Percentiles rank a stretch among this genome's conserved stretches.
These are phyloP conservation scores for Argyrosomus japonicus DNA, from an alignment of 2,113 vertebrate species.

Conservation along the genomic window DNA sequence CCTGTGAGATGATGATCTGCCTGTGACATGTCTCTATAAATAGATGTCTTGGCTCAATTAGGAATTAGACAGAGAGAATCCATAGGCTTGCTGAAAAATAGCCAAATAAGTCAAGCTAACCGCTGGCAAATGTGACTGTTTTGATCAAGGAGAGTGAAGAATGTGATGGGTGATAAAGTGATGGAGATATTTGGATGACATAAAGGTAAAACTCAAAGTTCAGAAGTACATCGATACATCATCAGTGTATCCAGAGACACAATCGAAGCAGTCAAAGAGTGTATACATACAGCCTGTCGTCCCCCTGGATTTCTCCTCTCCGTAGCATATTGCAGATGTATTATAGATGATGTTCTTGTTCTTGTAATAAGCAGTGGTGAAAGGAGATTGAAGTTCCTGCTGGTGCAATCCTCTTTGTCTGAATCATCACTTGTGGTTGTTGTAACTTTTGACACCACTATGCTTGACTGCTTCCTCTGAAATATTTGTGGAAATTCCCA, in stretches of 20 bases:
- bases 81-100: not conserved
- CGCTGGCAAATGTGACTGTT: not conserved
- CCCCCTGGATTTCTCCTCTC: constrained; percentile 18
- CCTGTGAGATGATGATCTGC: constrained; percentile 14
- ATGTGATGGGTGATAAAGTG: not conserved
- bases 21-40: constrained; percentile 6
- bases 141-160: not conserved
- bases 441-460: constrained; percentile 8
- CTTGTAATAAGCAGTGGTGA: constrained; percentile 33
- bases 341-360: constrained; percentile 41
- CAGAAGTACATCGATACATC: not conserved
- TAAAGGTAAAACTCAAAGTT: constrained; percentile 4
- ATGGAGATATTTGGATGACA: not conserved
- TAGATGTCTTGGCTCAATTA: not conserved
- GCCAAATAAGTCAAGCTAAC: not conserved
- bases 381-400: constrained; percentile 18
- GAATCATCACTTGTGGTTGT: constrained; percentile 17
- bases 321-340: constrained; percentile 37
- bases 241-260: constrained; percentile 6
- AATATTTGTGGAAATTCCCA: constrained; percentile 1
- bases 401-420: constrained; percentile 1
- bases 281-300: not conserved
- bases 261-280: not conserved
- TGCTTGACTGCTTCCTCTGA: not conserved
- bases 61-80: not conserved